Base-by-base conservation (phyloP, 2,888 invertebrate species). In the Dermolepida albohirtum region DNA sequence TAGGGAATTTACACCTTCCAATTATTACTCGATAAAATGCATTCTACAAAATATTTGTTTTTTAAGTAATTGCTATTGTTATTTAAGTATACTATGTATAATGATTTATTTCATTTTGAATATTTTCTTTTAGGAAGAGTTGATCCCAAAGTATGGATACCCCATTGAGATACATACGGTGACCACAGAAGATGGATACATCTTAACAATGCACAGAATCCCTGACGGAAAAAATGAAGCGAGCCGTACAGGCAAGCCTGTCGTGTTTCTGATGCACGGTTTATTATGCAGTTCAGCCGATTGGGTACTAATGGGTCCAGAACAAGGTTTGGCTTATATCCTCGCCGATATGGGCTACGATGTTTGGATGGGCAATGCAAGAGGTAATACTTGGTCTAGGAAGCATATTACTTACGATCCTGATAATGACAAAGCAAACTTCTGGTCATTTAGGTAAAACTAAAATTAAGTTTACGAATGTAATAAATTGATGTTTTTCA, bases 141-240 rank as follows among this genome's bases (percentile, higher is more conserved):
- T 34, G 6, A 34, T 34, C 10, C 2, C 2, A 34, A 34, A 34
- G 34, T 34, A 34, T 34, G 34, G 6, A 34, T 34, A 92, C 78
- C 86, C 87, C 0, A 78, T 87, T 0, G 91, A 92, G 81, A 84
- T 83, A 11, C 89, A 92, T 78, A 78, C 80, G 5, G 68, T 91
- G 0, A 83, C 82, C 2, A 96, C 95, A 0, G 80, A 85, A 1
- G 95, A 96, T 84, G 93, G 92, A 1, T 95, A 93, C 77, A 87
- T 93, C n/a, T 83, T 96, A 70, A 86, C 87, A 68, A 74, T 94
- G 77, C 93, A 95, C 78, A 87, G 95, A 49, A 92, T 95, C 52
- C 86, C 88, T 0, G 86, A 87, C 17, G 86, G 86, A 0, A 14
- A 39, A 50, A 39, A 59, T 17, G 51, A 49, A 22, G 12, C 39